Evolutionary conservation across 2,888 invertebrate species (phyloP), one percentile per base, ranked within the genome.

Genomic region (Heliconius erato): DNA sequence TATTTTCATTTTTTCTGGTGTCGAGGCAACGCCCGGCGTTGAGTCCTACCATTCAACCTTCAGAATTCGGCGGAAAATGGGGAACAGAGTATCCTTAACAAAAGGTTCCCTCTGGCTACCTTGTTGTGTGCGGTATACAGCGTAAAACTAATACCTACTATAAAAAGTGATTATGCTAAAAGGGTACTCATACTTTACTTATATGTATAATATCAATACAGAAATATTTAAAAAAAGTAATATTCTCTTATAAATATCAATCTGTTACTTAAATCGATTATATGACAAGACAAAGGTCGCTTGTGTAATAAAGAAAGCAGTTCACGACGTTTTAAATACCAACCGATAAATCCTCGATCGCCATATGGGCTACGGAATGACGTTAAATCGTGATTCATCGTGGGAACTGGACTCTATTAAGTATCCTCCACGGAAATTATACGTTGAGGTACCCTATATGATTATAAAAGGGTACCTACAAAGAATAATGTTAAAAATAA

Each of bases 281-380:
- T 28, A 65, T 67, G 69, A 44, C 63, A 26, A 71, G 81, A 78
- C 78, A 81, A 76, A 78, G 81, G 78, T 78, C 78, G 71, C 26
- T 63, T 81, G 32, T 59, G 63, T 84, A 78, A 81, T 84, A 78
- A 81, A 82, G 79, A 79, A 65, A 81, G 79, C 79, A 71, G 78
- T 80, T 80, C 80, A 82, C 69, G 67, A 84, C 76, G 32, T 77
- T 77, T 79, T 40, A 80, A 76, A 83, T 82, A 82, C 59, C 72
- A 77, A 76, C 65, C 81, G 77, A 72, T 84, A 82, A 82, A 82
- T 82, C 72, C 54, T 68, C 83, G 71, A 84, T 80, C 80, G 80
- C 83, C 84, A 84, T 83, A 78, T 84, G 84, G 71, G 82, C 79
- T 72, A 49, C 67, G 40, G 26, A 67, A 83, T 82, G 77, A 84